Evolutionary conservation across 2,797 vertebrate genomes (phyloP), one percentile per base, ranked within the genome.

Genomic region (Lacerta bilineata): DNA sequence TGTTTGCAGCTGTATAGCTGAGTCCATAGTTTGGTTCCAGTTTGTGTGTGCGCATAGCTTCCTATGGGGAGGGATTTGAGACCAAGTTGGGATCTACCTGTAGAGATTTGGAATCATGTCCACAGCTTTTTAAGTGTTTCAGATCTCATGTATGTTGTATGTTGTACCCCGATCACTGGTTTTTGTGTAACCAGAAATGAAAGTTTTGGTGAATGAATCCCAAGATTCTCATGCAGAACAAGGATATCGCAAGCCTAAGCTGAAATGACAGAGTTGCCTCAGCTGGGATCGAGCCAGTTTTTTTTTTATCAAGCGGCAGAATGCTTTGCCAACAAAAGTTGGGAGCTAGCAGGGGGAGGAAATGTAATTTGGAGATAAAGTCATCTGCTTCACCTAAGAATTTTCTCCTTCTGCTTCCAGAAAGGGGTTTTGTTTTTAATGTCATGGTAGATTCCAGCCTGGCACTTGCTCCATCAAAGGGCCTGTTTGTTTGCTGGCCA

Each of bases 401-500:
- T 78, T 77, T 61, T 78, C 61, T 69, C 80, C 72, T 59, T 66
- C 25, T 2, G 41, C 17, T 72, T 10, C 20, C 29, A 17, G 66
- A 61, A 90, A 71, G 50, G 64, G 50, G 9, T 66, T 90, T 78
- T 77, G 39, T 64, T 64, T 64, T 23, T 5, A 64, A 39, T 50
- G 5, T 27, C 59, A 78, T 20, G 8, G 29, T 83, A 27, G 75
- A 72, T 50, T 46, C 74, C 39, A 64, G 33, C 3, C 64, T 71
- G 46, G 36, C 46, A 33, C 29, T 76, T 11, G 9, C 39, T 86
- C 80, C 64, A 25, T 86, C 80, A 79, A 87, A 86, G 17, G 50
- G 4, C 36, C n/a, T 20, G 17, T 33, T 74, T 71, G 50, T 83
- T 71, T 86, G 61, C 46, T 83, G 66, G 46, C 64, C 74, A 29